phyloP scores from a whole-genome alignment of 1,140 invertebrate species.

The Leptonema lineaticorne region DNA sequence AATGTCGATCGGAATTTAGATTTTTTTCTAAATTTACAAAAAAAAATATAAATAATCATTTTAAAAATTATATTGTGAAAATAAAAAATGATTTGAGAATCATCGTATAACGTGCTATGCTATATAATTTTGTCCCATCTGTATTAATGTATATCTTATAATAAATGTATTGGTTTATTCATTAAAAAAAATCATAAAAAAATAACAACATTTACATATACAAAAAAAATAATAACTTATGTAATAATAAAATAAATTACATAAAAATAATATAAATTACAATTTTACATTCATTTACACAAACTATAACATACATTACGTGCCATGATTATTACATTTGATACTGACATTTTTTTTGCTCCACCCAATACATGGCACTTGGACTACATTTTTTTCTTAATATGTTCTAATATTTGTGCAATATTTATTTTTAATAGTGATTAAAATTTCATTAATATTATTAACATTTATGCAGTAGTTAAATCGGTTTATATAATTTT shows the following conservation, averaged over 20 bases:
- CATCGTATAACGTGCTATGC: not conserved
- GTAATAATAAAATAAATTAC: conserved; percentile 18
- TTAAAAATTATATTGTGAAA: no score
- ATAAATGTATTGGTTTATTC: not conserved
- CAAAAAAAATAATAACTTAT: conserved; percentile 3
- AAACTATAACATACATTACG: no score
- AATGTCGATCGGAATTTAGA: no score
- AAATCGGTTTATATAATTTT: no score
- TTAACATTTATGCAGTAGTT: no score
- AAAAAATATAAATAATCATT: no score
- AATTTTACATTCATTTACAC: conserved; percentile 5
- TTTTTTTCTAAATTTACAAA: no score
- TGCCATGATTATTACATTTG: not conserved
- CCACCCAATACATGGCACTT: not conserved
- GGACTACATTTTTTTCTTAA: not conserved
- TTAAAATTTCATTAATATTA: no score
- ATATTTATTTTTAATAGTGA: no score
- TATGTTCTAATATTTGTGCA: not conserved
- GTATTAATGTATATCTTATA: not conserved
- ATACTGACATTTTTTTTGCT: not conserved
- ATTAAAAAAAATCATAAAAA: conserved; percentile 4
- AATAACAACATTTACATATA: conserved; percentile 15
- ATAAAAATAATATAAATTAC: conserved; percentile 12
- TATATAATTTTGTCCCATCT: not conserved
- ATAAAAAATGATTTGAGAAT: no score